Conservation (phyloP, 1,140 invertebrate genomes). For the Aricia agestis region DNA sequence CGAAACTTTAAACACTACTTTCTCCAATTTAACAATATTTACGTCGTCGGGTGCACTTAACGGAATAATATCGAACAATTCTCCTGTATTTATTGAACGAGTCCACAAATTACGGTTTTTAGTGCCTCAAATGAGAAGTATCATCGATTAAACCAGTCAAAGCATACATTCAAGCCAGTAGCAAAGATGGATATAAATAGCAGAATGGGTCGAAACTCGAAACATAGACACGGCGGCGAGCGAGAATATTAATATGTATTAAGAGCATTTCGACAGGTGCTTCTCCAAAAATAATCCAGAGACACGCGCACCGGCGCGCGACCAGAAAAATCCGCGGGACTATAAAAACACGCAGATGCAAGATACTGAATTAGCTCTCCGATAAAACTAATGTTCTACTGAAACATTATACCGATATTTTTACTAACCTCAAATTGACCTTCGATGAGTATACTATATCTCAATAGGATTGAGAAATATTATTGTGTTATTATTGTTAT, state of each 20-base stretch:
- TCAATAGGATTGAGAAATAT: too few species aligned
- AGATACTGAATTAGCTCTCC: background rate
- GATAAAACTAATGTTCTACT: background rate
- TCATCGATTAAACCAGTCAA: background rate
- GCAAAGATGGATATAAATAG: background rate
- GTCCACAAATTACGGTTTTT: too few species aligned
- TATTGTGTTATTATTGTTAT: too few species aligned
- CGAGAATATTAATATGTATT: constrained; percentile 1
- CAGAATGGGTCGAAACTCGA: constrained; percentile 1
- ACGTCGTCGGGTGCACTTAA: background rate
- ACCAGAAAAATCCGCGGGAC: constrained; percentile 29
- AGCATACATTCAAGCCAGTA: background rate
- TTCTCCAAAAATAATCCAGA: constrained; percentile 36
- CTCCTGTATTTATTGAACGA: too few species aligned
- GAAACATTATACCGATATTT: background rate
- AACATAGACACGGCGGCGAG: constrained; percentile 4
- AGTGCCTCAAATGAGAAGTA: background rate
- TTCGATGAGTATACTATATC: too few species aligned
- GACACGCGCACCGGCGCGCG: constrained; percentile 17
- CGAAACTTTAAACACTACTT: background rate
- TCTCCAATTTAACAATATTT: background rate
- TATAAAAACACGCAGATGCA: constrained; percentile 22
- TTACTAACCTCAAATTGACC: background rate
- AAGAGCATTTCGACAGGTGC: constrained; percentile 33
- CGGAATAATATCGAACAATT: too few species aligned